Conservation (phyloP, 1,140 invertebrate species). For the Carposina sasakii region DNA sequence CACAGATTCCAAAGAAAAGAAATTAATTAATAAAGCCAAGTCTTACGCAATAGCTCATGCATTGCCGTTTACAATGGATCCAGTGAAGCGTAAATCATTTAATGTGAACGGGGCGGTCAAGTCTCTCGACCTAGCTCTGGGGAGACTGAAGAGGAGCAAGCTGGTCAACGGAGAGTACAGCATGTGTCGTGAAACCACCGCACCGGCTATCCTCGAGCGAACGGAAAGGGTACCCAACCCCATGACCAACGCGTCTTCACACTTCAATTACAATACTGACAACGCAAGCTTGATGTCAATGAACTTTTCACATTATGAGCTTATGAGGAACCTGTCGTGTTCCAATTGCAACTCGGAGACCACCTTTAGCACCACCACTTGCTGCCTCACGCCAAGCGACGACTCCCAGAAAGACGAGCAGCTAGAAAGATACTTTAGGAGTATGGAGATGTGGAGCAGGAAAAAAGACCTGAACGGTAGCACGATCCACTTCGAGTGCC, state of each 20-base stretch:
- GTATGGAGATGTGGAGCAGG: constrained; percentile 48
- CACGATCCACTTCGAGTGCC: constrained; percentile 18
- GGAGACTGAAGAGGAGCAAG: constrained; percentile 47
- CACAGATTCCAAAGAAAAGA: constrained; percentile 33
- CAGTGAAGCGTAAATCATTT: constrained; percentile 46
- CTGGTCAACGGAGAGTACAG: constrained; percentile 30
- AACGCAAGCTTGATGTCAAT: constrained; percentile 48
- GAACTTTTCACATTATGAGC: constrained; percentile 61
- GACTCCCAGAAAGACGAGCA: constrained; percentile 43
- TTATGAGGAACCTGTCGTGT: constrained; percentile 51
- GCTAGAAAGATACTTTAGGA: constrained; percentile 54
- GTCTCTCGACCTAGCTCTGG: constrained; percentile 43
- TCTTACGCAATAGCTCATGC: constrained; percentile 22
- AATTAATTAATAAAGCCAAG: constrained; percentile 38
- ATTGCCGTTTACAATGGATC: constrained; percentile 30
- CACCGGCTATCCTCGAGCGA: background rate
- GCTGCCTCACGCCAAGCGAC: constrained; percentile 28
- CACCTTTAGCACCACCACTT: constrained; percentile 40
- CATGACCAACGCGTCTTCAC: constrained; percentile 23
- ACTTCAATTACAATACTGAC: constrained; percentile 19
- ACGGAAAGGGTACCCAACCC: constrained; percentile 27
- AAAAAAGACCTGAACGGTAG: constrained; percentile 15
- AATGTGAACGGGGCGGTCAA: constrained; percentile 44
- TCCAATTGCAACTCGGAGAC: constrained; percentile 49
- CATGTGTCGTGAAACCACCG: background rate